These are phyloP conservation scores for Hyla sarda DNA, from an alignment of 2,113 vertebrate genomes.

Conservation along the genomic window DNA sequence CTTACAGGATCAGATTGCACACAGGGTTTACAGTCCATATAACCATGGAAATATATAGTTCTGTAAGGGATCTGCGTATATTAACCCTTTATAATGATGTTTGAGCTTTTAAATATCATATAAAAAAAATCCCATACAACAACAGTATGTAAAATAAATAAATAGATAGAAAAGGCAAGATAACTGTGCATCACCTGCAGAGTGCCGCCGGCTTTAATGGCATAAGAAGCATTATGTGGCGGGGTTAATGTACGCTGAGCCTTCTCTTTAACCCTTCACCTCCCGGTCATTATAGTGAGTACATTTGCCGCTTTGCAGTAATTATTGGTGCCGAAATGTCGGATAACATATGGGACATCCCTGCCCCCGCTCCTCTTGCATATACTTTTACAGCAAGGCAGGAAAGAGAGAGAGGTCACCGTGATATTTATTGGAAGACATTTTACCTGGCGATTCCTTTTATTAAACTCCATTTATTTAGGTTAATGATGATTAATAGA, in stretches of 20 bases:
- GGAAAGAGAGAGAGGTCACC: neutral
- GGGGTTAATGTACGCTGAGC: neutral
- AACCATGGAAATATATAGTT: no score
- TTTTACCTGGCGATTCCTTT: neutral
- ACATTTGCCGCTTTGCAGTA: neutral
- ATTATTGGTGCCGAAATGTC: neutral
- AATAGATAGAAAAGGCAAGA: no score
- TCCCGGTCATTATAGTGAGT: neutral
- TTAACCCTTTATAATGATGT: no score
- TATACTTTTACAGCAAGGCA: no score
- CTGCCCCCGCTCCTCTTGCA: neutral
- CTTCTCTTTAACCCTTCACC: constrained; percentile 21
- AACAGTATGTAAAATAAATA: no score
- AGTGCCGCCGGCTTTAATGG: neutral
- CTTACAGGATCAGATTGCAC: no score
- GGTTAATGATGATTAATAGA: constrained; percentile 56
- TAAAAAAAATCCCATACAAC: no score
- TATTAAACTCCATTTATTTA: constrained; percentile 31
- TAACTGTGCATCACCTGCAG: no score
- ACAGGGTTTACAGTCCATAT: no score
- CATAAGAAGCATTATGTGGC: neutral
- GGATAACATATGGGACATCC: neutral
- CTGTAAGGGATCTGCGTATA: no score
- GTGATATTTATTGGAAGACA: constrained; percentile 30
- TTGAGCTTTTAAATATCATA: no score